Evolutionary conservation across 1,140 invertebrate species (phyloP), one percentile per base, ranked within the genome.

Genomic region (Atta texana): DNA sequence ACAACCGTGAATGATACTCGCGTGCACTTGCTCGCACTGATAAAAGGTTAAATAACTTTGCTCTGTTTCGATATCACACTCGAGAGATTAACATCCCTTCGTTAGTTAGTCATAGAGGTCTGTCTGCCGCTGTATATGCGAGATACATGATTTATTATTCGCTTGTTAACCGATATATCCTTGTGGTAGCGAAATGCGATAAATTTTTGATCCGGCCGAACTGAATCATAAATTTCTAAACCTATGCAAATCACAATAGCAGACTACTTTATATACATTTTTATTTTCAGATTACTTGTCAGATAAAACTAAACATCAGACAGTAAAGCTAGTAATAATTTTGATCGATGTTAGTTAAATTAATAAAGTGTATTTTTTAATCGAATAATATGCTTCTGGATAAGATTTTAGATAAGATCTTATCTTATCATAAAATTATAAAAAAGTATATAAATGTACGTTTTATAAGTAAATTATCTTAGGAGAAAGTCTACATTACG

Each of bases 21-120:
- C 49, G 31, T 77, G 39, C 44, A 31, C 24, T 75, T 39, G 55
- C 44, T 31, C 61, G n/a, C 21, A 12, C 69, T 55, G 82, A 85
- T 85, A 85, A 85, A 66, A 85, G 82, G 82, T 85, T 85, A 85
- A 78, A 85, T 85, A 85, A 85, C 82, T 85, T 64, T 85, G 82
- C 82, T 78, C 82, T 51, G 82, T 57, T 66, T 55, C 61, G 75
- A 85, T 85, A 85, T 66, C 74, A 7, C 49, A n/a, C 61, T 16
- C 7, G 31, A 78, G 31, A 85, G 80, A 84, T 84, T 78, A 85
- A 51, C 49, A 63, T 85, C 68, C 80, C 69, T 84, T 84, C 53
- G 64, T 72, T 71, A 18, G n/a, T 31, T 14, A 31, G 14, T 68
- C 64, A 39, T 57, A 81, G 16, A 28, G 21, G 68, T 57, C 21